These are phyloP conservation scores for Trichopoda pennipes DNA, from an alignment of 2,888 invertebrate species.

Conservation along the genomic window DNA sequence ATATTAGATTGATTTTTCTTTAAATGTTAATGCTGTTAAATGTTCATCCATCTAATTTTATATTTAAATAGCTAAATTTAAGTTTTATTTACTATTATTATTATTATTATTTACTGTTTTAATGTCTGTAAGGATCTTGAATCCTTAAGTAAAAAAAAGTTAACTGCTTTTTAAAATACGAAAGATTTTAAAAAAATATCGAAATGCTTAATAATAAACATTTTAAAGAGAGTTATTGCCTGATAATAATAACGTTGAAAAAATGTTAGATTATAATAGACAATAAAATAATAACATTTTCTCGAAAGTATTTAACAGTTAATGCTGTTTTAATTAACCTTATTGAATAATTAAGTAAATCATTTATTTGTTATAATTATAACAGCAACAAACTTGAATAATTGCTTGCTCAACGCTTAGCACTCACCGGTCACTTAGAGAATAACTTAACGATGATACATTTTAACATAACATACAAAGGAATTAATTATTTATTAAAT, in stretches of 20 bases:
- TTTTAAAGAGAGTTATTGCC: background rate
- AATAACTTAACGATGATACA: background rate
- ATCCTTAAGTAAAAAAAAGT: too few species aligned
- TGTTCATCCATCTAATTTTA: too few species aligned
- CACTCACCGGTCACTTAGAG: background rate
- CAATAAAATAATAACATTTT: constrained; percentile 34
- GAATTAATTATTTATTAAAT: constrained; percentile 12
- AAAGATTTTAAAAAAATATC: too few species aligned
- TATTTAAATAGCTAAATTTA: too few species aligned
- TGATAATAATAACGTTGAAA: background rate
- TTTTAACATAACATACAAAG: background rate
- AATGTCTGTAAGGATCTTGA: too few species aligned
- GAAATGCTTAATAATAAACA: too few species aligned
- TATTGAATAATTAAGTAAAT: constrained; percentile 43
- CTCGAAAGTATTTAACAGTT: constrained; percentile 31
- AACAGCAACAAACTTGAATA: constrained; percentile 1
- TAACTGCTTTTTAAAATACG: too few species aligned
- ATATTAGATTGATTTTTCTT: too few species aligned
- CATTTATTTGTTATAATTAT: constrained; percentile 41
- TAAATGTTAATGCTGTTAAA: too few species aligned
- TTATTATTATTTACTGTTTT: too few species aligned
- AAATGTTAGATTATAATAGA: background rate
- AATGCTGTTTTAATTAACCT: constrained; percentile 53
- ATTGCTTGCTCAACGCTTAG: too few species aligned
- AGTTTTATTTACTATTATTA: too few species aligned